Evolutionary conservation across 2,888 invertebrate genomes (phyloP), one percentile per base, ranked within the genome.

Genomic region (Crioceris asparagi): DNA sequence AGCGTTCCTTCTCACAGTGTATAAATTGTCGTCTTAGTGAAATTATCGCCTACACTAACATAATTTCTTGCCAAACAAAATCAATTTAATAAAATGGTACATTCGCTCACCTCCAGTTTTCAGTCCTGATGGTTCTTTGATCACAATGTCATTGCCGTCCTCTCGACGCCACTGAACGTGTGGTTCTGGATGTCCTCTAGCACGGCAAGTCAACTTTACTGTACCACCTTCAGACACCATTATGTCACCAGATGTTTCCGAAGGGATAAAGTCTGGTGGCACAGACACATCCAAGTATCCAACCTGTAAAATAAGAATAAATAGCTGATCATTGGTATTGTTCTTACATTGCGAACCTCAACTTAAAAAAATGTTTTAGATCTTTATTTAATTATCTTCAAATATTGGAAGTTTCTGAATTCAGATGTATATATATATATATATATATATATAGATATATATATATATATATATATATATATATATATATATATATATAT

Each of bases 171-270:
- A 91, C 52, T 75, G 76, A 32, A 91, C 76, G 46, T 77, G 73
- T 2, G 91, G 90, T 44, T 73, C 68, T 0, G 90, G 90, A 58
- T 82, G 78, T 8, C 90, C 90, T 38, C 74, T 74, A 2, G 90
- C 90, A 39, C 76, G 73, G 57, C 81, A 81, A 26, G 74, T 72
- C 38, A 80, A 64, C 49, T 70, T 72, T 8, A 75, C 77, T 0
- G 72, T 74, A 23, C 83, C 83, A 36, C 88, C 88, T 70, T 91
- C 91, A 17, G 81, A 79, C 18, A 88, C 83, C 74, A 84, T 83
- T 10, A 88, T 72, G 60, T 92, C 91, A 0, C 88, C 82, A n/a
- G 87, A 87, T 17, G 87, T 88, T 57, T 86, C 86, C 56, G 85
- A 85, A 12, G 77, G 60, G 44, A 88, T 75, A 55, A 93, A 90